Conservation (phyloP, 2,113 vertebrate species). For the Mormoops blainvillei region DNA sequence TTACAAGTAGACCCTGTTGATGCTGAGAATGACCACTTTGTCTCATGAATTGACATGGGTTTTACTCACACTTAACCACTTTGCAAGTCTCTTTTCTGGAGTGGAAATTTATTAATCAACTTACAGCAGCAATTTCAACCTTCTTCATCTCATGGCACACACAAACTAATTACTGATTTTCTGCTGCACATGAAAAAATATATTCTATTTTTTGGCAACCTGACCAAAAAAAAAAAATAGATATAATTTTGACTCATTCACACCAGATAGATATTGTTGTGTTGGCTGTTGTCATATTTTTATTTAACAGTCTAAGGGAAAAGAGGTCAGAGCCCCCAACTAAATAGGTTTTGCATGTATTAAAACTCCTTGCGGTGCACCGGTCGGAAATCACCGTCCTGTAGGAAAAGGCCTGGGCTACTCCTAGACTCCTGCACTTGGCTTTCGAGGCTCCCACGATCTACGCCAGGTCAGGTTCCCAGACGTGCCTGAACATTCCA, state of each 20-base stretch:
- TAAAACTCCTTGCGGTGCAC: not conserved
- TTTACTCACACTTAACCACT: not conserved
- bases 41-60: not conserved
- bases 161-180: too few relatives aligned
- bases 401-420: not conserved
- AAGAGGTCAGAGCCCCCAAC: not conserved
- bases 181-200: not conserved
- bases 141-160: not conserved
- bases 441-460: rapidly evolving
- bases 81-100: not conserved
- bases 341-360: not conserved
- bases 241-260: not conserved
- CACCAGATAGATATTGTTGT: not conserved
- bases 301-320: not conserved
- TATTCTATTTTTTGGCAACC: not conserved
- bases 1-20: not conserved
- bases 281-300: not conserved
- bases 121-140: not conserved
- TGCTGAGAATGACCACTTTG: not conserved
- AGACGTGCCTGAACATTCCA: rapidly evolving
- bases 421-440: not conserved
- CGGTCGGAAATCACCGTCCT: not conserved
- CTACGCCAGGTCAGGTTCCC: not conserved
- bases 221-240: not conserved
- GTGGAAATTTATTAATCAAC: not conserved